A percentile compares a stretch with the other conserved stretches of the same genome.
Evolutionary conservation across 92 coral and sea anemone genomes (phyloP).

Genomic region (Montipora capitata): DNA sequence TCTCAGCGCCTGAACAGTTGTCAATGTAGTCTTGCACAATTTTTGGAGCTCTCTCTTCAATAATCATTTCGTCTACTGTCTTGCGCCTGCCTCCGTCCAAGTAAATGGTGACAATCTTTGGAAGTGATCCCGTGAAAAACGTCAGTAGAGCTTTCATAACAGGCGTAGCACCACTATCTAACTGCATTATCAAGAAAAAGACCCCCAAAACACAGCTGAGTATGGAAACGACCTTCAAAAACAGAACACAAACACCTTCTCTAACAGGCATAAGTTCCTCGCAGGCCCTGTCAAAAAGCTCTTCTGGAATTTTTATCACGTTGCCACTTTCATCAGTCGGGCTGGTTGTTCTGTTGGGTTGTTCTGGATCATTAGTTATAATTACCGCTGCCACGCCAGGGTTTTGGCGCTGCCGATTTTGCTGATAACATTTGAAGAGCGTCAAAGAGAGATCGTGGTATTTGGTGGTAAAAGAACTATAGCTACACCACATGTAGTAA

Average conservation of each 20-base stretch:
- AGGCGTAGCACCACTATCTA: background rate
- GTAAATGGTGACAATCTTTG: constrained; percentile 14
- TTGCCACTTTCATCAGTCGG: background rate
- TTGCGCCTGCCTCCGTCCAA: background rate
- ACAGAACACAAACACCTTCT: background rate
- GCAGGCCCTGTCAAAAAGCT: constrained; percentile 27
- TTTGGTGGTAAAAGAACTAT: constrained; percentile 26
- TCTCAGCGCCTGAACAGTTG: background rate
- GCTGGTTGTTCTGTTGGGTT: background rate
- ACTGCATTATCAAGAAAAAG: constrained; percentile 10
- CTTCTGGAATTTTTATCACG: constrained; percentile 28
- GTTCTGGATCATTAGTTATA: background rate
- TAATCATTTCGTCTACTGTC: background rate
- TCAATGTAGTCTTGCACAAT: constrained; percentile 8
- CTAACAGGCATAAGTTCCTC: constrained; percentile 32
- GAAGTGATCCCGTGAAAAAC: constrained; percentile 26
- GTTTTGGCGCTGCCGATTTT: too few species aligned
- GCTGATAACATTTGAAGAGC: constrained; percentile 8
- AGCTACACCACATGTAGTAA: constrained; percentile 22
- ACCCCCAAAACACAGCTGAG: constrained; percentile 16
- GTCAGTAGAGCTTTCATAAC: background rate
- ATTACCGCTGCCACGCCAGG: background rate
- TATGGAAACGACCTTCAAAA: constrained; percentile 2
- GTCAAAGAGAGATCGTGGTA: constrained; percentile 32
- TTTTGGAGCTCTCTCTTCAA: background rate